These are phyloP conservation scores for Heliocidaris tuberculata DNA, from an alignment of 35 echinoderm and acorn worm genomes.

Conservation along the genomic window DNA sequence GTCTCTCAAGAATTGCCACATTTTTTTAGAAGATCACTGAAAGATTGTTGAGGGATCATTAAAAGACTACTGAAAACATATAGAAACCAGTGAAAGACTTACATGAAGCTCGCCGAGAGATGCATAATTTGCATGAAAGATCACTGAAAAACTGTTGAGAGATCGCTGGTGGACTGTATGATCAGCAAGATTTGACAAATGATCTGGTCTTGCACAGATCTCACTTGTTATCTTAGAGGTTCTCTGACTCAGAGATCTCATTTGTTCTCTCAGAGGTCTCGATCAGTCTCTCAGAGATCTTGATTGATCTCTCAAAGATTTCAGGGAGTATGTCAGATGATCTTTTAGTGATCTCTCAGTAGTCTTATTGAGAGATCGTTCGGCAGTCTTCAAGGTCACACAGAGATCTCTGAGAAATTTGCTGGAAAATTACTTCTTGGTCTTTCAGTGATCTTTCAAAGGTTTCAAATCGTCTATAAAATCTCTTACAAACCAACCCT, in stretches of 20 bases:
- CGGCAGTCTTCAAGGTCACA: background rate
- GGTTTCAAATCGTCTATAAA: background rate
- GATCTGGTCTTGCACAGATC: too few species aligned
- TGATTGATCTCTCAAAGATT: conserved; percentile 26
- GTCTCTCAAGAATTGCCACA: conserved; percentile 32
- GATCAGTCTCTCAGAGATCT: conserved; percentile 19
- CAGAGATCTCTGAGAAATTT: conserved; percentile 33
- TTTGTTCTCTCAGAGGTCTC: too few species aligned
- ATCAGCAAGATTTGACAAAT: too few species aligned
- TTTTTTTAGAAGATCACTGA: conserved; percentile 16
- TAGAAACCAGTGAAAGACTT: too few species aligned
- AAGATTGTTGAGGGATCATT: conserved; percentile 35
- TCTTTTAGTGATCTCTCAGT: conserved; percentile 28
- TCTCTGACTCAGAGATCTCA: too few species aligned
- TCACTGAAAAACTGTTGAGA: too few species aligned
- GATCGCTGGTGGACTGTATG: too few species aligned
- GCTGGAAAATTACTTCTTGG: conserved; percentile 32
- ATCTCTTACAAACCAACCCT: background rate
- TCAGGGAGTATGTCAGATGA: conserved; percentile 25
- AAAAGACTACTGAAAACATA: background rate
- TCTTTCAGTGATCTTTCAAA: background rate
- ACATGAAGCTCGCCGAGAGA: too few species aligned
- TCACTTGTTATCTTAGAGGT: too few species aligned
- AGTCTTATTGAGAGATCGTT: background rate
- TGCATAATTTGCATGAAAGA: too few species aligned